Evolutionary conservation across 2,113 vertebrate genomes (phyloP), one percentile per base, ranked within the genome.

Genomic region (Piprites chloris): DNA sequence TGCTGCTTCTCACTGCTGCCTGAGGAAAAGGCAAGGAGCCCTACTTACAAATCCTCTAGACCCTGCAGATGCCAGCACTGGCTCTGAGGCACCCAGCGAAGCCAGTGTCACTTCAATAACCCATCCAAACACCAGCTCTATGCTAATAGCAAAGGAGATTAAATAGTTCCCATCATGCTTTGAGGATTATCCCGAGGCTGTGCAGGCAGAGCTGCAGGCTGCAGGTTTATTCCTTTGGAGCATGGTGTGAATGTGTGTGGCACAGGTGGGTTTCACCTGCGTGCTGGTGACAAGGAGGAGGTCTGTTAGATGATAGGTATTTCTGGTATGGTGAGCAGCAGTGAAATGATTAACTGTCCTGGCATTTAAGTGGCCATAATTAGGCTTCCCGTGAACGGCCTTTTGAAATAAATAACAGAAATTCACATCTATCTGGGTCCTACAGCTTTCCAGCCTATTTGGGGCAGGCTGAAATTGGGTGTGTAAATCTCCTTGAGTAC

Each of bases 331-430:
- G 80, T 75, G 92, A 96, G 96, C 95, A 96, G 90, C 82, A 66
- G 85, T 74, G 94, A 92, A 90, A 97, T 96, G 96, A 98, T 97
- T 97, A 97, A 98, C 90, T 89, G 78, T 93, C 84, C 83, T 97
- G 97, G 96, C 96, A 97, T 98, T 97, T 98, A 97, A 96, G 93
- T 96, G 97, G 91, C 96, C 96, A 95, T 97, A 98, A 97, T 97
- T 97, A 97, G 97, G 93, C 95, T 97, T 96, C 93, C 91, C 2
- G 2, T 88, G 97, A 97, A 93, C 86, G 97, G 71, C 84, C 84
- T 85, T 94, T 96, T 87, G 95, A 97, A 96, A 98, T 97, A 97
- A 98, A 98, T 95, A 97, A 93, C 83, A 95, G 89, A 97, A 97
- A 96, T 96, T 98, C 97, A 97, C 83, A 89, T 44, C 49, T 89